Evolutionary conservation across 2,113 vertebrate species (phyloP).

Genomic region (Limnothrissa miodon): DNA sequence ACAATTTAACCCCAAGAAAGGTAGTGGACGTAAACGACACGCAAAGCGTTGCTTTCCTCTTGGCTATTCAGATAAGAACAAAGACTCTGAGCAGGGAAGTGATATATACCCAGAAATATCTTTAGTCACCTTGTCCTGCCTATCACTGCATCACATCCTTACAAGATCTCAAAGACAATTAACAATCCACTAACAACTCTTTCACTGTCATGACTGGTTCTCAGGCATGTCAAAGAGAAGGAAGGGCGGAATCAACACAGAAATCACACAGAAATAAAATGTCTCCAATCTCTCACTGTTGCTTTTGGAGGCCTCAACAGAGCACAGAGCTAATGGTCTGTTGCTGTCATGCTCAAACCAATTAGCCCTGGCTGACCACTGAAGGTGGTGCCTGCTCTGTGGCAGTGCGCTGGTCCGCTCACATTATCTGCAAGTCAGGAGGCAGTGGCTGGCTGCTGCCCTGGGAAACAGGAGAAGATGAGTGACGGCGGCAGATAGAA

Average conservation of each 20-base stretch:
- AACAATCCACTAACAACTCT: neutral
- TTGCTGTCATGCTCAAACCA: constrained; percentile 63
- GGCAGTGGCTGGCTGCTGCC: constrained; percentile 37
- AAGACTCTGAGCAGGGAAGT: neutral
- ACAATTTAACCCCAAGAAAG: constrained; percentile 19
- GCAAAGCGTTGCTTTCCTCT: constrained; percentile 10
- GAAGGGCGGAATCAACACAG: neutral
- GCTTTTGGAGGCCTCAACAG: constrained; percentile 14
- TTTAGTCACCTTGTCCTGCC: neutral
- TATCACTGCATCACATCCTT: neutral
- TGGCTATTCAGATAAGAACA: neutral
- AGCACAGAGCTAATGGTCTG: constrained; percentile 54
- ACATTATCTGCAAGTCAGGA: neutral
- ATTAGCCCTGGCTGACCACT: constrained; percentile 63
- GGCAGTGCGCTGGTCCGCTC: constrained; percentile 21
- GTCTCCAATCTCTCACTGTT: neutral
- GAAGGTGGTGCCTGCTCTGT: constrained; percentile 44
- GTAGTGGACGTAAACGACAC: neutral
- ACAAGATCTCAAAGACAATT: neutral
- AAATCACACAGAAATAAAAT: neutral
- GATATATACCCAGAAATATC: neutral
- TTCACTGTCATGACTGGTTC: neutral
- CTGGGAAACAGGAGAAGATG: constrained; percentile 35
- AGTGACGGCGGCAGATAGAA: constrained; percentile 43
- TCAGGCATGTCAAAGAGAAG: neutral